Percentiles rank a stretch among this genome's conserved stretches.
Conservation (phyloP, 2,888 invertebrate species). For the Vesta saturnalis region DNA sequence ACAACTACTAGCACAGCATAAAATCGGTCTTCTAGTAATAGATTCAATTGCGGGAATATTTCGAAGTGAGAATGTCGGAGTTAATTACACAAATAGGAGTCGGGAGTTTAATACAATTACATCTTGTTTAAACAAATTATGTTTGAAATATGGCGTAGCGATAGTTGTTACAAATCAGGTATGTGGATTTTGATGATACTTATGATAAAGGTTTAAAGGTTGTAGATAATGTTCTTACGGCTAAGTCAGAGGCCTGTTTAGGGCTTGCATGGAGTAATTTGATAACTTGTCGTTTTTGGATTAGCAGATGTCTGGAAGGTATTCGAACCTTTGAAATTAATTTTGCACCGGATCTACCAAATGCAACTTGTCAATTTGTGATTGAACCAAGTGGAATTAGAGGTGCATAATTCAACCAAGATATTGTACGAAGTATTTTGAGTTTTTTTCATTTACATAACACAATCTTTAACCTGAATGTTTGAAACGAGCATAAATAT, state of each 20-base stretch:
- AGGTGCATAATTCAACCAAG: too few relatives aligned
- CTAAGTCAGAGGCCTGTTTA: slow-evolving; percentile 66
- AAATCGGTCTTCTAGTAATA: slow-evolving; percentile 72
- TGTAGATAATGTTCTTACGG: slow-evolving; percentile 54
- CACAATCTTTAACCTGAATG: too few relatives aligned
- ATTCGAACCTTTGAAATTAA: slow-evolving; percentile 64
- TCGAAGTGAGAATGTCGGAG: slow-evolving; percentile 65
- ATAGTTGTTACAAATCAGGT: slow-evolving; percentile 81
- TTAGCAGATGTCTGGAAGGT: slow-evolving; percentile 56
- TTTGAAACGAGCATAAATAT: too few relatives aligned
- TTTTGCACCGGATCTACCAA: slow-evolving; percentile 69
- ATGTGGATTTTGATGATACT: slow-evolving; percentile 14
- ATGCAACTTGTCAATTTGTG: slow-evolving; percentile 62
- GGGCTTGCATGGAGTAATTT: slow-evolving; percentile 75
- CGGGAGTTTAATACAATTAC: slow-evolving; percentile 68
- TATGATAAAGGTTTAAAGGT: slow-evolving; percentile 51
- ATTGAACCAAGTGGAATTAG: slow-evolving; percentile 62
- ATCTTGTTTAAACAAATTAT: slow-evolving; percentile 66
- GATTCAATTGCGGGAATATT: slow-evolving; percentile 81
- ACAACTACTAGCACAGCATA: slow-evolving; percentile 62
- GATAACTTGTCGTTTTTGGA: slow-evolving; percentile 68
- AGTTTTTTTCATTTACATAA: too few relatives aligned
- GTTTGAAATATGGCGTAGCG: slow-evolving; percentile 66
- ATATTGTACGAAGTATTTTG: too few relatives aligned
- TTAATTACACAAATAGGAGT: slow-evolving; percentile 63